Evolutionary conservation across 1,140 invertebrate genomes (phyloP).

Genomic region (Whitmania pigra): DNA sequence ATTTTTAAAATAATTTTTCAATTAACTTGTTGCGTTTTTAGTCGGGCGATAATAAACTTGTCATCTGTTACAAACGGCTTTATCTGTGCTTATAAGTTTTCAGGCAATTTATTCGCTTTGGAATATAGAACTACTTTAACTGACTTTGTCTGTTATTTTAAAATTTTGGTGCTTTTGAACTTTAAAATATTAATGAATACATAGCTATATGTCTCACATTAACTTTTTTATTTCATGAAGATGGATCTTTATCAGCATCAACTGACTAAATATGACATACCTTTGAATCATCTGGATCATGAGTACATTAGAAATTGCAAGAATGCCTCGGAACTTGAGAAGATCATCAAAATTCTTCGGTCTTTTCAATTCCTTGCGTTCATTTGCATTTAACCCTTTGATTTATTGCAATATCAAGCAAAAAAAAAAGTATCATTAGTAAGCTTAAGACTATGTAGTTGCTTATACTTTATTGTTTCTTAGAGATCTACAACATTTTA

Average conservation of each 20-base stretch:
- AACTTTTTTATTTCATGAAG: not conserved
- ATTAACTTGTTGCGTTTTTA: too few species aligned
- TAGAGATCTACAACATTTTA: not conserved
- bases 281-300: constrained; percentile 37
- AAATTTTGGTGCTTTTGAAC: not conserved
- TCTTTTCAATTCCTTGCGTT: constrained; percentile 20
- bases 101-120: not conserved
- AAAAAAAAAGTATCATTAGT: too few species aligned
- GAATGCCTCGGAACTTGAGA: constrained; percentile 39
- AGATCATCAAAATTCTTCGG: constrained; percentile 36
- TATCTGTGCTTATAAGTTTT: not conserved
- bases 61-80: not conserved
- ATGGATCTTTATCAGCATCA: constrained; percentile 12
- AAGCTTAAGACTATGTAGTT: too few species aligned
- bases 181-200: not conserved
- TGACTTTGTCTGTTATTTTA: not conserved
- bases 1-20: too few species aligned
- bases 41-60: not conserved
- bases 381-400: too few species aligned
- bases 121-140: not conserved
- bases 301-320: constrained; percentile 35
- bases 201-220: not conserved
- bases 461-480: not conserved
- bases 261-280: constrained; percentile 38
- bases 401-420: not conserved